Percentiles rank a stretch among this genome's conserved stretches.
Evolutionary conservation across 2,888 invertebrate genomes (phyloP).

Genomic region (Eupithecia pulchellata): DNA sequence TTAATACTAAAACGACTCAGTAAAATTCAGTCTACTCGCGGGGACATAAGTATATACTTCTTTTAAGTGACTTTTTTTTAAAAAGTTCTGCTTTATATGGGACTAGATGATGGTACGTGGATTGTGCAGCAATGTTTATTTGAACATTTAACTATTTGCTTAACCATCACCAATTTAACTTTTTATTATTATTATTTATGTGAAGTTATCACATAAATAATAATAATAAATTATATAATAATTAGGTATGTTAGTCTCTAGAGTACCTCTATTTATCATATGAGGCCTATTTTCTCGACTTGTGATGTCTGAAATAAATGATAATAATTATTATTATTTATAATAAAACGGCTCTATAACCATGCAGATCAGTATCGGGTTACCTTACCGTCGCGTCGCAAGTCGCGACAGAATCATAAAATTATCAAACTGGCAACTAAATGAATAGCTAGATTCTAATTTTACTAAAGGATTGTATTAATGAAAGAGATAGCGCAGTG

Average conservation of each 20-base stretch:
- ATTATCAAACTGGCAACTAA: slow-evolving; percentile 57
- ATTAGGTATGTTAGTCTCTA: too few species aligned
- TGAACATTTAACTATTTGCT: not conserved
- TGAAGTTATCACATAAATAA: too few species aligned
- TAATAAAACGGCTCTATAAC: not conserved
- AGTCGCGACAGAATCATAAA: slow-evolving; percentile 44
- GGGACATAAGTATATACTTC: too few species aligned
- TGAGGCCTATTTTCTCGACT: too few species aligned
- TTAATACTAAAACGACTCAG: not conserved
- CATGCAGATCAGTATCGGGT: slow-evolving; percentile 39
- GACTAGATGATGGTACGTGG: too few species aligned
- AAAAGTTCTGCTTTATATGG: too few species aligned
- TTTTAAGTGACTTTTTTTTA: too few species aligned
- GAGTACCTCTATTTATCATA: too few species aligned
- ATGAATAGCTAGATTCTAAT: slow-evolving; percentile 48
- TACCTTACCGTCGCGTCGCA: slow-evolving; percentile 38
- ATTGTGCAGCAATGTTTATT: too few species aligned
- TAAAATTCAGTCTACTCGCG: not conserved
- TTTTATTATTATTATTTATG: not conserved
- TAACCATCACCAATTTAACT: not conserved
- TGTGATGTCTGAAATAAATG: too few species aligned
- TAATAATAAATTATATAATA: too few species aligned
- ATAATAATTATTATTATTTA: not conserved
- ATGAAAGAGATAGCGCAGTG: slow-evolving; percentile 46
- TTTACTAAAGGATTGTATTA: slow-evolving; percentile 30